Base-by-base conservation (phyloP, 2,888 invertebrate species). In the Nudaria mundana region DNA sequence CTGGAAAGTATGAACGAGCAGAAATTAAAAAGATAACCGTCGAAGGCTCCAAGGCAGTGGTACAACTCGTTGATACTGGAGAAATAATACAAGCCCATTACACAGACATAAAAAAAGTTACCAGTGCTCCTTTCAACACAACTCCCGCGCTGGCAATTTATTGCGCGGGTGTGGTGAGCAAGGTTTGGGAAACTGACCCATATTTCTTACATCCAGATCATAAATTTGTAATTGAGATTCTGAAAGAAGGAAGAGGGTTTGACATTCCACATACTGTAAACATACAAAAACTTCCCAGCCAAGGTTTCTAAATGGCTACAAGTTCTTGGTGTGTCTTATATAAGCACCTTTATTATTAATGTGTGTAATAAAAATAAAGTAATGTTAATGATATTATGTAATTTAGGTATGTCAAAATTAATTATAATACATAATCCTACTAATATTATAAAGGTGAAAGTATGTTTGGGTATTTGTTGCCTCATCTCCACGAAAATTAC, bases 51-150 rank as follows among this genome's bases (percentile, higher is more conserved):
- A 56, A 7, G 3, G 54, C 40, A 14, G 3, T 42, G 18, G 35
- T 48, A 3, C 34, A 46, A 23, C 54, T 56, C 8, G 31, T 56
- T 6, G 56, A 56, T 12, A 42, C 25, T 32, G 57, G 56, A 2
- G 39, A 15, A 23, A 42, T 43, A n/a, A 10, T 44, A n/a, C 37
- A 46, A 37, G 25, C 25, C 18, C 1, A 10, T 15, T 44, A 35
- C 25, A 20, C 23, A 4, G 13, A 16, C 10, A 18, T 56, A 11
- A 46, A 30, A 36, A 14, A 32, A 11, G 39, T 53, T 1, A 26
- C 20, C 12, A 29, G 31, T 16, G 16, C 33, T 12, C 10, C 25
- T 6, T 42, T 36, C 30, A 25, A 37, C 30, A 11, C 7, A 5
- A 24, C 25, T 14, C 53, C 50, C 0, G 51, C 42, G 2, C 13